phyloP scores from a whole-genome alignment of 2,888 invertebrate species.

The Heteropelma amictum region DNA sequence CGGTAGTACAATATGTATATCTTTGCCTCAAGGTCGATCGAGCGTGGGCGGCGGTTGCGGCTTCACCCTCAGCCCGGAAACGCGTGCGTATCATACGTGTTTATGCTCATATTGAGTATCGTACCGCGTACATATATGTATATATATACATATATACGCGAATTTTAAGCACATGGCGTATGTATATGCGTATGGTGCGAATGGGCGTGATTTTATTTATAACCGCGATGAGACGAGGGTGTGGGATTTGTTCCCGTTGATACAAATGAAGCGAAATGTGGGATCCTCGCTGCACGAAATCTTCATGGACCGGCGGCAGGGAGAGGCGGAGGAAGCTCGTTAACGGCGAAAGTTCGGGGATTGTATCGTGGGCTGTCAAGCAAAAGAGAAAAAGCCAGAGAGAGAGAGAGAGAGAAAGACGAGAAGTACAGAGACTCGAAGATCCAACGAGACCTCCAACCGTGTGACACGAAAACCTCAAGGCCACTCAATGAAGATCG shows the following conservation, averaged over 20 bases:
- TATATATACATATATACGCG: conserved; percentile 12
- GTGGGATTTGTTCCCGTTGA: conserved; percentile 19
- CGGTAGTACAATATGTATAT: conserved; percentile 16
- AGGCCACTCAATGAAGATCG: conserved; percentile 35
- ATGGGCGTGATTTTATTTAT: conserved; percentile 6
- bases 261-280: conserved; percentile 52
- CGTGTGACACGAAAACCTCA: conserved; percentile 52
- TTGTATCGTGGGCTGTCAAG: conserved; percentile 45
- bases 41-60: conserved; percentile 47
- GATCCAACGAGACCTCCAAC: conserved; percentile 33
- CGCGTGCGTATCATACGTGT: neutral
- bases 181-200: neutral
- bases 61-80: conserved; percentile 53
- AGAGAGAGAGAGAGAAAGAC: conserved; percentile 12
- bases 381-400: conserved; percentile 18
- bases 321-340: conserved; percentile 39
- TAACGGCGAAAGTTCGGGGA: conserved; percentile 51
- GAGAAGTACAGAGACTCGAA: conserved; percentile 10
- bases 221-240: no score
- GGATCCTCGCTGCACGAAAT: conserved; percentile 43
- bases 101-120: neutral
- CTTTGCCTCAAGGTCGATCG: conserved; percentile 52
- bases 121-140: no score
- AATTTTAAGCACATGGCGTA: conserved; percentile 15
- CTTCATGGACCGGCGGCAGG: conserved; percentile 8